Conservation (phyloP, 2,113 vertebrate species). For the Petrocephalus zakoni region DNA sequence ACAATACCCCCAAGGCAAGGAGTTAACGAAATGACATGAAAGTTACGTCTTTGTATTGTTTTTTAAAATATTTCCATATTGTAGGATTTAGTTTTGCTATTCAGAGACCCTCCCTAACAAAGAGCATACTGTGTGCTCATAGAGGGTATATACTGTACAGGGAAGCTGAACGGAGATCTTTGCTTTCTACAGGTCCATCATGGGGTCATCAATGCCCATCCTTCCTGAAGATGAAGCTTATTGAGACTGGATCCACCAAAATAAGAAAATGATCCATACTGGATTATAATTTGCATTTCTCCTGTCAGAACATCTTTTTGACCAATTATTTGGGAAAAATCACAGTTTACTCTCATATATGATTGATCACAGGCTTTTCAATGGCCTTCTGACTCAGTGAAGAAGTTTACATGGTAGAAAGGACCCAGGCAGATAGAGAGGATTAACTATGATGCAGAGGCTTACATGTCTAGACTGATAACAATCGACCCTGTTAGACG, state of each 20-base stretch:
- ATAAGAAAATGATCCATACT: neutral
- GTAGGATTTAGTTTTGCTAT: neutral
- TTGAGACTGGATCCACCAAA: neutral
- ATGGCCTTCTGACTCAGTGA: neutral
- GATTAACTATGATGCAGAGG: neutral
- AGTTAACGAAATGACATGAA: neutral
- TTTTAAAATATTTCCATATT: neutral
- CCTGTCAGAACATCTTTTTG: neutral
- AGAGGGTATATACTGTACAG: neutral
- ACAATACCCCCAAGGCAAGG: neutral
- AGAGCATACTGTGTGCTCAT: neutral
- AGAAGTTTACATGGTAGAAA: neutral
- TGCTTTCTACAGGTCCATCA: neutral
- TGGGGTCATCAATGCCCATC: neutral
- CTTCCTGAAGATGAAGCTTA: neutral
- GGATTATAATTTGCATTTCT: neutral
- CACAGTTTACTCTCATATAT: neutral
- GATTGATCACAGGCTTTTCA: neutral
- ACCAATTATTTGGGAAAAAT: neutral
- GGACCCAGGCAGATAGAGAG: too few relatives aligned
- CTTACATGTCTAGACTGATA: constrained; percentile 17
- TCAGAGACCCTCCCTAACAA: neutral
- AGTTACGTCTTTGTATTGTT: neutral
- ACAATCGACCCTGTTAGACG: neutral
- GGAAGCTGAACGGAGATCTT: neutral